Percentiles rank a stretch among this genome's conserved stretches.
Evolutionary conservation across 2,888 invertebrate species (phyloP).

Genomic region (Sinodicranocentrus sp.): DNA sequence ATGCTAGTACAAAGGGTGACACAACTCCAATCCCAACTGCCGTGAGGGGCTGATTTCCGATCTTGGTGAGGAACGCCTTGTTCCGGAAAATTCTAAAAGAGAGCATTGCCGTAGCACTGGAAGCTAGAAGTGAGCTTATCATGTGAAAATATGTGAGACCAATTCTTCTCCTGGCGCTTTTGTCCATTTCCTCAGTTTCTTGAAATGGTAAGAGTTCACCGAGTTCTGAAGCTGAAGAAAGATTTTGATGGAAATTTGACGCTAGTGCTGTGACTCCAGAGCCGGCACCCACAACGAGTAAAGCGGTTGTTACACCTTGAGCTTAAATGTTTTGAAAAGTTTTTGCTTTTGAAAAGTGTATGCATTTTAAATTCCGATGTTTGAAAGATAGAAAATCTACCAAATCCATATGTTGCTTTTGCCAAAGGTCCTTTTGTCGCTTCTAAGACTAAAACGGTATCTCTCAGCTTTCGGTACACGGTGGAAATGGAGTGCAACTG

Average conservation of each 20-base stretch:
- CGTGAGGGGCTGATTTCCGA: conserved; percentile 35
- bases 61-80: conserved; percentile 17
- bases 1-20: conserved; percentile 48
- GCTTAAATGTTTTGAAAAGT: conserved; percentile 17
- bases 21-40: conserved; percentile 51
- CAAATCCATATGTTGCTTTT: conserved; percentile 38
- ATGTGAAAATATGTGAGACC: conserved; percentile 52
- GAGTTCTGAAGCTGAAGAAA: background rate
- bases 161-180: background rate
- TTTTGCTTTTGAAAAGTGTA: background rate
- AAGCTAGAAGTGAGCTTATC: conserved; percentile 1
- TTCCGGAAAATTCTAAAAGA: conserved; percentile 63
- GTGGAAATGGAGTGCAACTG: background rate
- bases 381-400: too few species aligned
- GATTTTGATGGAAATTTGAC: background rate
- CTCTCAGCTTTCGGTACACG: conserved; percentile 22
- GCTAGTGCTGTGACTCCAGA: conserved; percentile 17
- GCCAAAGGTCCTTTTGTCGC: conserved; percentile 49
- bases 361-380: too few species aligned
- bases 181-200: background rate
- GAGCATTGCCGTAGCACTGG: background rate
- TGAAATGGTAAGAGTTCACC: background rate
- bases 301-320: conserved; percentile 43
- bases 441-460: conserved; percentile 53
- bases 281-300: conserved; percentile 41